Conservation (phyloP, 2,888 invertebrate genomes). For the Deladenus siricidicola region DNA sequence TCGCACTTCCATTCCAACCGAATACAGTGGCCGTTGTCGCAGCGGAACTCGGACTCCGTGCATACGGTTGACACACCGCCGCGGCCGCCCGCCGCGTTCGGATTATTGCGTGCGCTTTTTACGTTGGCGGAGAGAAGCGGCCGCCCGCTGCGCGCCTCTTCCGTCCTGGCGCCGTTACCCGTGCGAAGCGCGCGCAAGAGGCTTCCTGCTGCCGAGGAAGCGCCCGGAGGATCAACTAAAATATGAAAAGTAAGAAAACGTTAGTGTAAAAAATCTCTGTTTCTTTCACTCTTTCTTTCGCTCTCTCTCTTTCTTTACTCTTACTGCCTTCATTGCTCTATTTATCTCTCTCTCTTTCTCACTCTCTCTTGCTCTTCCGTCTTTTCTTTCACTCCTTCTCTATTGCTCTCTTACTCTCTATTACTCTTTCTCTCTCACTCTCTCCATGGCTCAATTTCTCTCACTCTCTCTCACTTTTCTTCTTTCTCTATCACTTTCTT, state of each 20-base stretch:
- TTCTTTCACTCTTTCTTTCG: neutral
- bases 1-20: conserved; percentile 58
- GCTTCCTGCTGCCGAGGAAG: neutral
- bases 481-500: too few species aligned
- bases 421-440: too few species aligned
- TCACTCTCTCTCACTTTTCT: neutral
- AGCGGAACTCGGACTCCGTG: conserved; percentile 50
- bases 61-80: neutral
- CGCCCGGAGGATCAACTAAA: neutral
- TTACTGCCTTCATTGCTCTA: neutral
- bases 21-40: conserved; percentile 73
- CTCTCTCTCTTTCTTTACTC: neutral
- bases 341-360: neutral
- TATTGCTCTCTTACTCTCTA: neutral
- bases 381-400: neutral
- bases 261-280: neutral
- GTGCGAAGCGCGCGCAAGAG: neutral
- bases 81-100: neutral
- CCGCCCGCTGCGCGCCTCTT: neutral
- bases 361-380: neutral
- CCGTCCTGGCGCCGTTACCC: neutral
- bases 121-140: neutral
- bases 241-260: neutral
- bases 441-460: neutral
- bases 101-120: neutral